Evolutionary conservation across 1,140 invertebrate species (phyloP).

Genomic region (Drosophila gunungcola): DNA sequence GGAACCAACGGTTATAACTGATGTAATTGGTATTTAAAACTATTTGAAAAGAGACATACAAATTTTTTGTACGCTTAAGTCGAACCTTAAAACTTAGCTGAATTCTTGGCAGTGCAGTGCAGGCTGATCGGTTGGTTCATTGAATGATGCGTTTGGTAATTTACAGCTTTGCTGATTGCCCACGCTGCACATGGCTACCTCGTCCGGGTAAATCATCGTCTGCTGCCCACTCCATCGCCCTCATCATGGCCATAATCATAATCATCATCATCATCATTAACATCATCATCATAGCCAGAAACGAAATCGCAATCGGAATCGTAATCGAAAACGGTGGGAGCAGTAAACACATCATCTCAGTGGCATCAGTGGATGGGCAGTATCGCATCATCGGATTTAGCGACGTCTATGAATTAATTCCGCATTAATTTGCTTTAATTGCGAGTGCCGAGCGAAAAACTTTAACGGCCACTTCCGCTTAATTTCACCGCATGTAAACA

Average conservation of each 20-base stretch:
- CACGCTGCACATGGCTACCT: conserved; percentile 47
- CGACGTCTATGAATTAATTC: conserved; percentile 52
- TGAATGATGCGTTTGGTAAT: conserved; percentile 74
- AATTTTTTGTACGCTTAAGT: no score
- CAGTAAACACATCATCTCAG: conserved; percentile 38
- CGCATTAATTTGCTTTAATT: conserved; percentile 78
- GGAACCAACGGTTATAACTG: no score
- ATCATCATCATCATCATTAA: conserved; percentile 8
- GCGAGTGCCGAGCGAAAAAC: conserved; percentile 47
- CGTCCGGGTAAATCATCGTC: conserved; percentile 6
- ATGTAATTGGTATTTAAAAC: no score
- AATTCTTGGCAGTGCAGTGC: conserved; percentile 11
- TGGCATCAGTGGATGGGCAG: neutral
- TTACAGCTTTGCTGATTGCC: conserved; percentile 76
- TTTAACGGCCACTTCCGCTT: conserved; percentile 71
- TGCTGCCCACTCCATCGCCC: neutral
- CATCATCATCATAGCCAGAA: conserved; percentile 9
- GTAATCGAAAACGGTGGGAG: neutral
- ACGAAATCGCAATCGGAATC: neutral
- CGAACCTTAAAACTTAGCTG: neutral
- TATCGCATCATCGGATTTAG: conserved; percentile 8
- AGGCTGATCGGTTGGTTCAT: conserved; percentile 22
- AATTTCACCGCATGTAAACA: conserved; percentile 78
- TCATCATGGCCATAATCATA: neutral
- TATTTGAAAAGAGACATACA: no score